Conservation (phyloP, 2,888 invertebrate genomes). For the Stenchaetothrips biformis region DNA sequence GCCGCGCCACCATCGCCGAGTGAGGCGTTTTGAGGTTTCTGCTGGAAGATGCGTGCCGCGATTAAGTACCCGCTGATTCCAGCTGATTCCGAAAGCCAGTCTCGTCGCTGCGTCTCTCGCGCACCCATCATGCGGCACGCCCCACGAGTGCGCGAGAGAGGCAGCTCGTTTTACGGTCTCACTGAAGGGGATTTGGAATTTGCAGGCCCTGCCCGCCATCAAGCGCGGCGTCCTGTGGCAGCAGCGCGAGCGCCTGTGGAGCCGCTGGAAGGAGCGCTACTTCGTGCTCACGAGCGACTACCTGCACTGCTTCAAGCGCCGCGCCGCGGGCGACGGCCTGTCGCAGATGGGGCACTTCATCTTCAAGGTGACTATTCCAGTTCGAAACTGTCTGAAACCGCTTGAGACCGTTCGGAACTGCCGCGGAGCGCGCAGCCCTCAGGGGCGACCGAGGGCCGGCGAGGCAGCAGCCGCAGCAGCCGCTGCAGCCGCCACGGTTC, state of each 20-base stretch:
- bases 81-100: background rate
- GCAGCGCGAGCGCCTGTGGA: constrained; percentile 59
- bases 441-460: background rate
- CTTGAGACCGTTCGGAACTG: too few species aligned
- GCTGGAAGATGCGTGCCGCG: too few species aligned
- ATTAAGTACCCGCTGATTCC: too few species aligned
- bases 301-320: constrained; percentile 60
- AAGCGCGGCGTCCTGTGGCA: constrained; percentile 61
- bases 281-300: constrained; percentile 62
- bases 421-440: background rate
- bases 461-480: background rate
- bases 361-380: constrained; percentile 53
- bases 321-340: constrained; percentile 53
- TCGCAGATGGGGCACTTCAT: constrained; percentile 64
- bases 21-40: background rate
- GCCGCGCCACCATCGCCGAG: background rate
- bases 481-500: background rate
- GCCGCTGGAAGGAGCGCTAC: constrained; percentile 62
- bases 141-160: background rate
- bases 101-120: background rate
- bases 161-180: background rate
- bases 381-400: background rate
- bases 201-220: constrained; percentile 44
- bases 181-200: constrained; percentile 32
- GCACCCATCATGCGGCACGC: background rate